Evolutionary conservation across 2,113 vertebrate genomes (phyloP).

Genomic region (Geococcyx californianus): DNA sequence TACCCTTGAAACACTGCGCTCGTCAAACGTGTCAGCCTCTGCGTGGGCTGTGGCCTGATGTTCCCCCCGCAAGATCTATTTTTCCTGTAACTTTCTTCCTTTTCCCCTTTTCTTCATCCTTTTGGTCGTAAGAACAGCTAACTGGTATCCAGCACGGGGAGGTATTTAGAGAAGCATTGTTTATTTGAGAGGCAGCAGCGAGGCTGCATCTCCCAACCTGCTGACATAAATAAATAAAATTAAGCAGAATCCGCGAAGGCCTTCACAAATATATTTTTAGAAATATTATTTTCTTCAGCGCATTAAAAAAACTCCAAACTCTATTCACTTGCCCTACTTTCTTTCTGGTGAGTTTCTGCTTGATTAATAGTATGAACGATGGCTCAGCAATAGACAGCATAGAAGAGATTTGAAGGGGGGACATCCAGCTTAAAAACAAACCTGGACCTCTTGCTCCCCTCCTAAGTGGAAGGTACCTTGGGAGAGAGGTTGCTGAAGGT

Average conservation of each 20-base stretch:
- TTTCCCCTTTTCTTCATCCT: neutral
- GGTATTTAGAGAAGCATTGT: neutral
- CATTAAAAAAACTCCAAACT: neutral
- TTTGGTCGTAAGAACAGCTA: neutral
- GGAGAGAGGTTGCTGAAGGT: neutral
- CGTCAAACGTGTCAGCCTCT: neutral
- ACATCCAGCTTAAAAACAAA: neutral
- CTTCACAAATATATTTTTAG: conserved; percentile 27
- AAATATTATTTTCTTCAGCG: conserved; percentile 31
- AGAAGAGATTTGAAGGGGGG: neutral
- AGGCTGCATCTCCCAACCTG: neutral
- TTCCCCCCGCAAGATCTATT: neutral
- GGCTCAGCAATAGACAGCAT: neutral
- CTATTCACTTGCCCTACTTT: conserved; percentile 46
- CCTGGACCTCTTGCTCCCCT: neutral
- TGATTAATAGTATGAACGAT: conserved; percentile 26
- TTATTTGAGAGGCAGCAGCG: neutral
- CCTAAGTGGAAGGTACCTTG: neutral
- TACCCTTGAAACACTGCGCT: conserved; percentile 44
- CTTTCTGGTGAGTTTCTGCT: conserved; percentile 26
- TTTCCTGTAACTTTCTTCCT: neutral
- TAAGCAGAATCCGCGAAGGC: neutral
- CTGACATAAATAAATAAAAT: neutral
- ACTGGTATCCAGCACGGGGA: neutral
- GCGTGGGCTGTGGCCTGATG: neutral